Percentiles rank a stretch among this genome's conserved stretches.
Evolutionary conservation across 2,113 vertebrate genomes (phyloP).

Genomic region (Okapia johnstoni): DNA sequence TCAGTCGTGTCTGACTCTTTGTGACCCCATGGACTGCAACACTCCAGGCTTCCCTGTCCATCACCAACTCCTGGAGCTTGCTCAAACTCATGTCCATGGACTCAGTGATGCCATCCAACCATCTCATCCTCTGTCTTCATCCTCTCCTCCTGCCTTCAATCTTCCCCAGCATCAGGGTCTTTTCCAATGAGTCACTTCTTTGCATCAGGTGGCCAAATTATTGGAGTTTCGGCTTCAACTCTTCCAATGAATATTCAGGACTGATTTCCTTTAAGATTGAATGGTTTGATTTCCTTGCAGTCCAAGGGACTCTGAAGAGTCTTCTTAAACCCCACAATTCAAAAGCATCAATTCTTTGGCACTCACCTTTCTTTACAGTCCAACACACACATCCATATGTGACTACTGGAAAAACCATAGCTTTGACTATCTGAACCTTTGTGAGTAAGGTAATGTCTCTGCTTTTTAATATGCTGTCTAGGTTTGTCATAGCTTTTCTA

Average conservation of each 20-base stretch:
- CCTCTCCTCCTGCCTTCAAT: neutral
- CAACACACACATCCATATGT: neutral
- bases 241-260: neutral
- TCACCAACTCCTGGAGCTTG: neutral
- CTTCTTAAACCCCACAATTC: neutral
- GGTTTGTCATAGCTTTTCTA: neutral
- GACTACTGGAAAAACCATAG: neutral
- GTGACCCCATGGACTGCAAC: neutral
- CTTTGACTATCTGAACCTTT: neutral
- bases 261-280: neutral
- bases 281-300: neutral
- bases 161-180: neutral
- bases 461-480: neutral
- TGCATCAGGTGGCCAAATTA: neutral
- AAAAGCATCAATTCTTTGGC: neutral
- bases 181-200: neutral
- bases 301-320: neutral
- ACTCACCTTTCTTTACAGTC: neutral
- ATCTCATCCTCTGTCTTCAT: neutral
- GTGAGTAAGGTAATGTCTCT: neutral
- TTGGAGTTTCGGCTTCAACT: neutral
- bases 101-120: neutral
- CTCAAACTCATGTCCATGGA: neutral
- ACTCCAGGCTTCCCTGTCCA: neutral
- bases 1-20: neutral